Conservation (phyloP, 2,888 invertebrate genomes). For the Junonia oenone region DNA sequence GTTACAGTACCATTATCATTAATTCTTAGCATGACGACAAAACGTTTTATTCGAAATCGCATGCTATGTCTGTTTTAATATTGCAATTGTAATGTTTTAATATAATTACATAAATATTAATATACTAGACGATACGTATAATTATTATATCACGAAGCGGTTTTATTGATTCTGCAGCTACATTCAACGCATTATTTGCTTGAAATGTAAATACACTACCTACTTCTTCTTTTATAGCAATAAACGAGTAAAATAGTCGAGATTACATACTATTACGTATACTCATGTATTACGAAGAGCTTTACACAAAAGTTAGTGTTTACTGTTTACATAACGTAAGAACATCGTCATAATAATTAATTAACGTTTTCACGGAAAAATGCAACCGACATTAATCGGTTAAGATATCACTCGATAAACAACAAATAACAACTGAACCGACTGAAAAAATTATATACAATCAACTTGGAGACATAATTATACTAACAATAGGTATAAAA, state of each 20-base stretch:
- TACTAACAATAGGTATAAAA: too few species aligned
- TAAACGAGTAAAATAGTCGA: not conserved
- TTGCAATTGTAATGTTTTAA: not conserved
- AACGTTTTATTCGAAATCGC: slow-evolving; percentile 2
- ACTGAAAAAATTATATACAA: too few species aligned
- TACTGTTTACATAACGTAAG: too few species aligned
- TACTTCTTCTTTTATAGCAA: not conserved
- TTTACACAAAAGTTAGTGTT: too few species aligned
- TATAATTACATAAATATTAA: not conserved
- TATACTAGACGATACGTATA: not conserved
- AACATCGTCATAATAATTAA: too few species aligned
- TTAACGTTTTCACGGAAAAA: too few species aligned
- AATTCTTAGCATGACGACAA: slow-evolving; percentile 3
- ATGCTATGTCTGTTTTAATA: not conserved
- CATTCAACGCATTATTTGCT: not conserved
- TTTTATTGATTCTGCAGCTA: not conserved
- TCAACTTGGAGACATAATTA: too few species aligned
- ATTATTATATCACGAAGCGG: slow-evolving; percentile 1
- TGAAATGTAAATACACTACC: not conserved
- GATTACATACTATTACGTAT: not conserved
- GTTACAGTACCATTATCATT: slow-evolving; percentile 1
- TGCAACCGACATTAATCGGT: too few species aligned
- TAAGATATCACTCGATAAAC: too few species aligned
- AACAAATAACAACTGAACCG: too few species aligned
- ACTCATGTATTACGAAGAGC: too few species aligned